These are phyloP conservation scores for Ornithorhynchus anatinus DNA, from an alignment of 2,113 vertebrate genomes.

Conservation along the genomic window DNA sequence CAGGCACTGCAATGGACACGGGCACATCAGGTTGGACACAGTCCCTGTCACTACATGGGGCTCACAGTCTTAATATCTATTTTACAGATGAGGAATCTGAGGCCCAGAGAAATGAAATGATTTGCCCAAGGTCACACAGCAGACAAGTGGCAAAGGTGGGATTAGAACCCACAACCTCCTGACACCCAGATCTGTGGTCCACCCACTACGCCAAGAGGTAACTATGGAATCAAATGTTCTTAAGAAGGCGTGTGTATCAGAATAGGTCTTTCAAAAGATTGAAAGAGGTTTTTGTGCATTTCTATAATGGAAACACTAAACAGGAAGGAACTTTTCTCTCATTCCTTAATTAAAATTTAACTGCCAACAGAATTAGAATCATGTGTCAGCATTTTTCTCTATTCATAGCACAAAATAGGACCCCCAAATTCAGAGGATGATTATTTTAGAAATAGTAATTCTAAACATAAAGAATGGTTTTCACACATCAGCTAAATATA, in stretches of 20 bases:
- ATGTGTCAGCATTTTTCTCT: background rate
- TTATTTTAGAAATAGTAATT: background rate
- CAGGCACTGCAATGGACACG: background rate
- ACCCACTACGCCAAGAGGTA: background rate
- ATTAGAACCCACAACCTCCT: too few relatives aligned
- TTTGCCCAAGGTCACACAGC: too few relatives aligned
- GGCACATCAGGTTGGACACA: too few relatives aligned
- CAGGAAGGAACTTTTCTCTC: slow-evolving; percentile 37
- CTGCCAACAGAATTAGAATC: background rate
- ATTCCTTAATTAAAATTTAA: background rate
- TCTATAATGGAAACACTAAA: background rate
- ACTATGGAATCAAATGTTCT: background rate
- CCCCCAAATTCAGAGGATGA: background rate
- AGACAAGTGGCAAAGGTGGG: too few relatives aligned
- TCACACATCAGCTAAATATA: background rate
- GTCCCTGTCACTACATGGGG: too few relatives aligned
- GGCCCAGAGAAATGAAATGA: too few relatives aligned
- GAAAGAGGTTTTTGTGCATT: background rate
- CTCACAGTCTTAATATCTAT: too few relatives aligned
- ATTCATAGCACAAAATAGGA: background rate
- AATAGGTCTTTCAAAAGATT: background rate
- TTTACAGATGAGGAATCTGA: too few relatives aligned
- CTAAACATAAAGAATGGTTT: background rate
- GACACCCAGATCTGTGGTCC: too few relatives aligned
- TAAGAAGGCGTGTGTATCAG: background rate